Percentiles rank a stretch among this genome's conserved stretches.
These are phyloP conservation scores for Callipepla squamata DNA, from an alignment of 2,113 vertebrate genomes.

Conservation along the genomic window DNA sequence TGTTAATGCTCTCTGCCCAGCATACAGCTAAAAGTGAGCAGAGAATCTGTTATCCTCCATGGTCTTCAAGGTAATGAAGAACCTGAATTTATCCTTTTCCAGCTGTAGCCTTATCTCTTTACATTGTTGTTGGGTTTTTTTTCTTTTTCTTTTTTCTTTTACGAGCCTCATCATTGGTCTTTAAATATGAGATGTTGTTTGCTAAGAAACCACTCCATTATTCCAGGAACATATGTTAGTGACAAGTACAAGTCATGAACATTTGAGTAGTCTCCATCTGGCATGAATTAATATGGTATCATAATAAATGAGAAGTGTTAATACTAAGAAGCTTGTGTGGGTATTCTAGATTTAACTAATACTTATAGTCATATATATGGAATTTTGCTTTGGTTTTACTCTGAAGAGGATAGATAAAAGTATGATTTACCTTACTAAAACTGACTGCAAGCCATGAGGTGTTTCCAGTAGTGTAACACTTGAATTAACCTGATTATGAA, in stretches of 20 bases:
- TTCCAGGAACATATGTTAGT: conserved; percentile 66
- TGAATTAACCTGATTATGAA: background rate
- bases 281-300: conserved; percentile 62
- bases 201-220: conserved; percentile 70
- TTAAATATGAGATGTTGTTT: conserved; percentile 71
- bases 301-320: conserved; percentile 68
- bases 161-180: conserved; percentile 55
- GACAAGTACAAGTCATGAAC: conserved; percentile 71
- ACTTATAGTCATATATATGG: background rate
- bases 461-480: background rate
- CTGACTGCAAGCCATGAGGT: background rate
- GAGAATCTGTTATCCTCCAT: background rate
- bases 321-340: conserved; percentile 23
- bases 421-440: background rate
- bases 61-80: background rate
- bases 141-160: background rate
- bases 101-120: conserved; percentile 37
- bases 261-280: conserved; percentile 75
- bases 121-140: background rate
- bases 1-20: background rate
- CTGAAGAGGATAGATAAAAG: background rate
- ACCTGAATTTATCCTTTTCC: background rate
- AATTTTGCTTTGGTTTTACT: background rate
- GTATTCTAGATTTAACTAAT: conserved; percentile 35
- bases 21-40: background rate